Percentiles rank a stretch among this genome's conserved stretches.
phyloP scores from a whole-genome alignment of 2,797 vertebrate genomes.

The Taeniopygia guttata region DNA sequence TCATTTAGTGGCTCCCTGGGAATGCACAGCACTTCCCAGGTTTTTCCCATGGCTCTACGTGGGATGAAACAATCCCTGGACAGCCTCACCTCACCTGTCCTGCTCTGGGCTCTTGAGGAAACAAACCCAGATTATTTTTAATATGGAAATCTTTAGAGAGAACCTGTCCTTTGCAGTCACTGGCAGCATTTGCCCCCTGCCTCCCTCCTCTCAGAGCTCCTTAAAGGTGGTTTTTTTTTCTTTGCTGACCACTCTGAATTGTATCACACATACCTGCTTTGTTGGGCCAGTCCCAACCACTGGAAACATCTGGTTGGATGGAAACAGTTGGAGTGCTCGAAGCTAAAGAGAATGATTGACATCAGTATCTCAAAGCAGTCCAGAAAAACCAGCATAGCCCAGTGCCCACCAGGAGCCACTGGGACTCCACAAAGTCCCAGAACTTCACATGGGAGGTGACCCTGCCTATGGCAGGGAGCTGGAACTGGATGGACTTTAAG shows the following conservation, averaged over 20 bases:
- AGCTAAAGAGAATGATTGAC: slow-evolving; percentile 52
- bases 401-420: background rate
- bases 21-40: background rate
- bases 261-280: slow-evolving; percentile 73
- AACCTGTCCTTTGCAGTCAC: background rate
- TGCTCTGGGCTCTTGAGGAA: background rate
- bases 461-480: background rate
- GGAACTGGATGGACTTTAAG: background rate
- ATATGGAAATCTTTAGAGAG: background rate
- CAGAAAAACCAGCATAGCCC: background rate
- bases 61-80: background rate
- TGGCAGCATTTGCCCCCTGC: background rate
- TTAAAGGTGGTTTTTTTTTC: background rate
- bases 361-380: background rate
- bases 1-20: background rate
- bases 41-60: background rate
- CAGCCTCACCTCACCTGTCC: background rate
- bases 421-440: background rate
- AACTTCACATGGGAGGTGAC: background rate
- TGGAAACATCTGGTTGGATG: slow-evolving; percentile 89
- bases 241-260: background rate
- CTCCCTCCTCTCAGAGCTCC: background rate
- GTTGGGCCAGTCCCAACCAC: slow-evolving; percentile 91
- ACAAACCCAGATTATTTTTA: background rate
- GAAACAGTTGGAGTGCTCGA: slow-evolving; percentile 87